Evolutionary conservation across 2,113 vertebrate species (phyloP).

Genomic region (Cephalopterus ornatus): DNA sequence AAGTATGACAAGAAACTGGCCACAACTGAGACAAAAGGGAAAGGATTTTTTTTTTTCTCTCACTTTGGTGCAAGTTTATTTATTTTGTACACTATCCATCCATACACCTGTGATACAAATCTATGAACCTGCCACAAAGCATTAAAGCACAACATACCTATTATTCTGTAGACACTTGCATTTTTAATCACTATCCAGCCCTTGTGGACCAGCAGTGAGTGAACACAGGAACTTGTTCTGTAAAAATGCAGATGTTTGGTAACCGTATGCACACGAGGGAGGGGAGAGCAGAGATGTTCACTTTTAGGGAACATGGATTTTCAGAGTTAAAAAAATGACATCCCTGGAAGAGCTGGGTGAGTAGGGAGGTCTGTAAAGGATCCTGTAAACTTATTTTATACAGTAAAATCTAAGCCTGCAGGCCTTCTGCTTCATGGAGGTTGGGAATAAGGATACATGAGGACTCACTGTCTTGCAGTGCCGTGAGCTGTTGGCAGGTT

Average conservation of each 20-base stretch:
- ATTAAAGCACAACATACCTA: conserved; percentile 74
- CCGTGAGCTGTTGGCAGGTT: conserved; percentile 32
- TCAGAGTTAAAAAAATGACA: conserved; percentile 28
- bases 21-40: conserved; percentile 56
- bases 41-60: conserved; percentile 40
- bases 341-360: conserved; percentile 58
- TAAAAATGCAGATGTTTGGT: conserved; percentile 59
- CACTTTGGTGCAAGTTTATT: conserved; percentile 82
- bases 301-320: conserved; percentile 64
- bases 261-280: conserved; percentile 32
- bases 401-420: conserved; percentile 39
- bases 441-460: neutral
- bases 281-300: conserved; percentile 17
- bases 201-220: neutral
- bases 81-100: conserved; percentile 78
- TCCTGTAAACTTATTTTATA: conserved; percentile 59
- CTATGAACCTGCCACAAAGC: conserved; percentile 73
- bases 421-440: conserved; percentile 40
- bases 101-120: conserved; percentile 82
- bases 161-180: conserved; percentile 64
- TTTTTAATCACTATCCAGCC: conserved; percentile 60
- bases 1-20: conserved; percentile 35
- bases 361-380: conserved; percentile 27
- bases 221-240: neutral
- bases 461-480: conserved; percentile 1